Conservation (phyloP, 1,140 invertebrate genomes). For the Lithobius niger region DNA sequence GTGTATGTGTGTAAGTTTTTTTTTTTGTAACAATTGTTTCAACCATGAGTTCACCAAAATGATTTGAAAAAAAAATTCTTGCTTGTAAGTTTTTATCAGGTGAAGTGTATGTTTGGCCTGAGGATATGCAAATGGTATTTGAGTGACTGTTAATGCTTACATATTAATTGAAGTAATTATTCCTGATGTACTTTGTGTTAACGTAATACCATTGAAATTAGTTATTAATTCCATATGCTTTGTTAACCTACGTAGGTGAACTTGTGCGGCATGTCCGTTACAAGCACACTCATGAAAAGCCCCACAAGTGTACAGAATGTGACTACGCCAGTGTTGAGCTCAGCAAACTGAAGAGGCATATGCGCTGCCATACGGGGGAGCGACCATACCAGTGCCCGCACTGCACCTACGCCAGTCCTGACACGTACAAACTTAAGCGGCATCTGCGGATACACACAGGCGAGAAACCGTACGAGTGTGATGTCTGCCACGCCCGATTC, state of each 20-base stretch:
- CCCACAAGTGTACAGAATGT: slow-evolving; percentile 86
- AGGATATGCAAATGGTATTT: no score
- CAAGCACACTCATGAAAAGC: slow-evolving; percentile 87
- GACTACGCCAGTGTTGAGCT: slow-evolving; percentile 90
- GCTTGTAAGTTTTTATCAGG: no score
- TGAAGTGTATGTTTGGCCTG: no score
- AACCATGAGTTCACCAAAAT: no score
- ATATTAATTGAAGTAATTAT: no score
- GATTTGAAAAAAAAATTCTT: no score
- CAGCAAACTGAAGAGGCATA: slow-evolving; percentile 82
- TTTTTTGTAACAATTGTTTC: no score
- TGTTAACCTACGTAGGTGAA: slow-evolving; percentile 47
- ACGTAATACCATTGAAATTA: no score
- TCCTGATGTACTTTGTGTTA: no score
- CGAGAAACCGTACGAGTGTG: slow-evolving; percentile 49
- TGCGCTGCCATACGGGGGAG: slow-evolving; percentile 82
- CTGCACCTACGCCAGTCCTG: slow-evolving; percentile 93
- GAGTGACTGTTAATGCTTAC: no score
- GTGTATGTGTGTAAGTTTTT: no score
- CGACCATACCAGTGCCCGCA: slow-evolving; percentile 78
- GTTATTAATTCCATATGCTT: no score
- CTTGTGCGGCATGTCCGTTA: slow-evolving; percentile 83
- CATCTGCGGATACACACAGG: slow-evolving; percentile 48
- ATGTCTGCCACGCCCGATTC: slow-evolving; percentile 57
- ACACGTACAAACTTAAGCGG: slow-evolving; percentile 82